These are phyloP conservation scores for Macrosiphum euphorbiae DNA, from an alignment of 2,888 invertebrate species.

Conservation along the genomic window DNA sequence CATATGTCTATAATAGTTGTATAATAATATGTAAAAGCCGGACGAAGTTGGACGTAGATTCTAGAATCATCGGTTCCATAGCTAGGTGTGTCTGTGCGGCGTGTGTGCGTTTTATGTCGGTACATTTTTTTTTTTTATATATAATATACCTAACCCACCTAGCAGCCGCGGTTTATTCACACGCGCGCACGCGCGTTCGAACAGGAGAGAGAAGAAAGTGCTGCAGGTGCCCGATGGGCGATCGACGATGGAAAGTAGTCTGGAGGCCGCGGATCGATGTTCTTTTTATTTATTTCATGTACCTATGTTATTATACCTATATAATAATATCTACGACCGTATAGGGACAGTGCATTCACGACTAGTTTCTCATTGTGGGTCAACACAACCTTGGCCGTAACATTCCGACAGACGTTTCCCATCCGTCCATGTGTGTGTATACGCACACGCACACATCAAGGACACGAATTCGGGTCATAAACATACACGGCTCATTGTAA, in stretches of 20 bases:
- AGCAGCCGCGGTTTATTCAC: slow-evolving; percentile 18
- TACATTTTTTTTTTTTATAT: not conserved
- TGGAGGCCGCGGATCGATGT: slow-evolving; percentile 59
- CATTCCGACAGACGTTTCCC: slow-evolving; percentile 58
- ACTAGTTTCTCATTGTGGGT: slow-evolving; percentile 57
- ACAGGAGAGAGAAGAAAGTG: slow-evolving; percentile 53
- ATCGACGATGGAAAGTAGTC: slow-evolving; percentile 60
- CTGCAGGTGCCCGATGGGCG: not conserved
- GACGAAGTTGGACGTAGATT: not conserved
- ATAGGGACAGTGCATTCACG: slow-evolving; percentile 4
- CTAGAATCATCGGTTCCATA: not conserved
- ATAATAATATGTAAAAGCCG: not conserved
- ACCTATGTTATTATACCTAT: not conserved
- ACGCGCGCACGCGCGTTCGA: not conserved
- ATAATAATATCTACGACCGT: not conserved
- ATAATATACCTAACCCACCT: not conserved
- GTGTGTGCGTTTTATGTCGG: not conserved
- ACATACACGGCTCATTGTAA: slow-evolving; percentile 2
- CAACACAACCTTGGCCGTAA: slow-evolving; percentile 63
- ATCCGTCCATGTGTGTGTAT: slow-evolving; percentile 7
- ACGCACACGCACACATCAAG: slow-evolving; percentile 35
- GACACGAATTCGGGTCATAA: slow-evolving; percentile 57
- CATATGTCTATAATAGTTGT: not conserved
- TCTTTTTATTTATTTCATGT: not conserved
- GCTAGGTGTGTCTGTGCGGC: not conserved